A percentile compares a stretch with the other conserved stretches of the same genome.
phyloP scores from a whole-genome alignment of 2,797 vertebrate genomes.

The Lutjanus campechanus region DNA sequence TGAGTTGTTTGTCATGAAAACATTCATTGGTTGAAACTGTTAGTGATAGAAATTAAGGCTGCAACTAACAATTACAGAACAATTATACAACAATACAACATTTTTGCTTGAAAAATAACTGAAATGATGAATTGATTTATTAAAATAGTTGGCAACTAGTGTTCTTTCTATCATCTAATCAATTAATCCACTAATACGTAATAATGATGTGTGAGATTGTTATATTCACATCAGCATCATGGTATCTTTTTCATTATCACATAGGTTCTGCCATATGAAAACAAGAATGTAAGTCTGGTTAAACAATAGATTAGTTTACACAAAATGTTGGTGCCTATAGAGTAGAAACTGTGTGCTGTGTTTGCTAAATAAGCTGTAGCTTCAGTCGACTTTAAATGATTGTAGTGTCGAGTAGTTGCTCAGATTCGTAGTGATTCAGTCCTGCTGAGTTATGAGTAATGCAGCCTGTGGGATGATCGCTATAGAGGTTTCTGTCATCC shows the following conservation, averaged over 20 bases:
- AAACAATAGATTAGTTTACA: constrained; percentile 33
- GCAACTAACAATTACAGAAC: too few species aligned
- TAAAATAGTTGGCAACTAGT: too few species aligned
- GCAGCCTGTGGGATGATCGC: constrained; percentile 5
- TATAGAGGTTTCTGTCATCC: constrained; percentile 1
- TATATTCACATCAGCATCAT: constrained; percentile 14
- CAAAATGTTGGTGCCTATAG: constrained; percentile 17
- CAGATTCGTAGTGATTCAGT: constrained; percentile 41
- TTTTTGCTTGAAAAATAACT: too few species aligned
- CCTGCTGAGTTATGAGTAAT: constrained; percentile 37
- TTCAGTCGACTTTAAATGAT: background rate
- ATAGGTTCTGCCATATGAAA: constrained; percentile 66
- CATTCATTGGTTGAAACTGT: background rate
- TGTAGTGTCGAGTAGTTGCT: constrained; percentile 28
- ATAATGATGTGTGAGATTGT: constrained; percentile 15
- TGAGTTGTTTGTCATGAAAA: background rate
- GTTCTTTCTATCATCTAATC: too few species aligned
- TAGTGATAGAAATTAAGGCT: background rate
- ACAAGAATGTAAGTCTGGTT: constrained; percentile 67
- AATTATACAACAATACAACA: too few species aligned
- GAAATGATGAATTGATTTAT: too few species aligned
- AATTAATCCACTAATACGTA: too few species aligned
- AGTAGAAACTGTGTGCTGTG: constrained; percentile 37
- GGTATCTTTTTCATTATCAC: constrained; percentile 54
- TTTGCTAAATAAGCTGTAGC: constrained; percentile 25